Base-by-base conservation (phyloP, 2,888 invertebrate genomes). In the Rhagonycha lutea region DNA sequence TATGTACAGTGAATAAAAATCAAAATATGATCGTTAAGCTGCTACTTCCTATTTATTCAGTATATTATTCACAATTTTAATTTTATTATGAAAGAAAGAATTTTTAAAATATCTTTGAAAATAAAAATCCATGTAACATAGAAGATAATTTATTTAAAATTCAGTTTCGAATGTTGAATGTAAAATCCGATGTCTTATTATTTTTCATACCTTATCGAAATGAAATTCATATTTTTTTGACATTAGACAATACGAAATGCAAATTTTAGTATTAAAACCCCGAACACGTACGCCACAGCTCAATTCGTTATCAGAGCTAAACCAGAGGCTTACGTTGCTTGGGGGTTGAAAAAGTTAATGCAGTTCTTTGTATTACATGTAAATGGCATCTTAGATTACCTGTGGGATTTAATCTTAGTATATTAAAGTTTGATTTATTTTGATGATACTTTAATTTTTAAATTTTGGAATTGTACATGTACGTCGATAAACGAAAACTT, bases 301-400 rank as follows among this genome's bases (percentile, higher is more conserved):
- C 82, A 81, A 81, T 83, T 83, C 83, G 83, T 83, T 83, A 83
- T 83, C 83, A 82, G 79, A 71, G 29, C 74, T 77, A 76, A 79
- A 76, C 78, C 80, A 79, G 79, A 72, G 78, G 79, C 79, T 79
- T 80, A 76, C 81, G 78, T 78, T 79, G 74, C 76, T 77, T 67
- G 76, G 79, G 78, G 78, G 68, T 61, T 14, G 70, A 77, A 77
- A 76, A 76, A 77, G 74, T 71, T 79, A 75, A 79, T 79, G 78
- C 74, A 74, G 76, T 78, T 78, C 78, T 79, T 79, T 77, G 69
- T 75, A 75, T 78, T 76, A 77, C 78, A 80, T 80, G 78, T 76
- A 82, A 83, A 82, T 82, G 80, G 80, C 81, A 80, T 80, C 82
- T 81, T 78, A 82, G 81, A 82, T 82, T 83, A 81, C 83, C 79